Percentiles rank a stretch among this genome's conserved stretches.
Conservation (phyloP, 2,797 vertebrate species). For the Eutrigla gurnardus region DNA sequence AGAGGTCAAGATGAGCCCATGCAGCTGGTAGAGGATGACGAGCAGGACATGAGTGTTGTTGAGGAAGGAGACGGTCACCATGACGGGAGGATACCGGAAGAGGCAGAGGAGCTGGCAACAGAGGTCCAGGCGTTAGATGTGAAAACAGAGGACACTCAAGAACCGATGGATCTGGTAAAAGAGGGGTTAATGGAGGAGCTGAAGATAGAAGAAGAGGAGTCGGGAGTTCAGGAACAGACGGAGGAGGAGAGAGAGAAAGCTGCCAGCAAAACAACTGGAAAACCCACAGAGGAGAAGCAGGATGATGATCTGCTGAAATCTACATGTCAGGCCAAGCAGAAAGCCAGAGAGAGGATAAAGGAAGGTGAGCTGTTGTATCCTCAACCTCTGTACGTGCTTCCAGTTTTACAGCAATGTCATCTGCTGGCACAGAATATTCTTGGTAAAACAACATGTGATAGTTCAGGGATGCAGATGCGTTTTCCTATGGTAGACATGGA, state of each 20-base stretch:
- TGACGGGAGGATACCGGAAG: slow-evolving; percentile 64
- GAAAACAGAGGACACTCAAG: slow-evolving; percentile 78
- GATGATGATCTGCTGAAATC: slow-evolving; percentile 82
- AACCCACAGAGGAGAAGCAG: slow-evolving; percentile 87
- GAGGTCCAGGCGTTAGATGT: slow-evolving; percentile 73
- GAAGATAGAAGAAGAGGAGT: slow-evolving; percentile 82
- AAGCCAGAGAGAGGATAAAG: slow-evolving; percentile 86
- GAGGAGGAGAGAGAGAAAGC: slow-evolving; percentile 85
- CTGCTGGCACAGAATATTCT: background rate
- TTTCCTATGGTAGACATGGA: background rate
- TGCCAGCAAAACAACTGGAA: slow-evolving; percentile 77
- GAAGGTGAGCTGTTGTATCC: slow-evolving; percentile 85
- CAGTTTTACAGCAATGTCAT: background rate
- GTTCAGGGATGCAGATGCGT: background rate
- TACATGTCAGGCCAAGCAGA: slow-evolving; percentile 85
- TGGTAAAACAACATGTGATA: background rate
- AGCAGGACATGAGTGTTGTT: slow-evolving; percentile 68
- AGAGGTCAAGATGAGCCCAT: slow-evolving; percentile 85
- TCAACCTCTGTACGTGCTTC: background rate
- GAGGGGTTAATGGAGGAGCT: slow-evolving; percentile 65
- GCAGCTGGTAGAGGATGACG: slow-evolving; percentile 76
- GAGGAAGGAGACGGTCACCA: slow-evolving; percentile 83
- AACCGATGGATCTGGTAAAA: slow-evolving; percentile 63
- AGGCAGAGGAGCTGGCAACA: slow-evolving; percentile 72
- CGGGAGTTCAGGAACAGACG: slow-evolving; percentile 63